Evolutionary conservation across 2,113 vertebrate species (phyloP).

Genomic region (Mus spicilegus): DNA sequence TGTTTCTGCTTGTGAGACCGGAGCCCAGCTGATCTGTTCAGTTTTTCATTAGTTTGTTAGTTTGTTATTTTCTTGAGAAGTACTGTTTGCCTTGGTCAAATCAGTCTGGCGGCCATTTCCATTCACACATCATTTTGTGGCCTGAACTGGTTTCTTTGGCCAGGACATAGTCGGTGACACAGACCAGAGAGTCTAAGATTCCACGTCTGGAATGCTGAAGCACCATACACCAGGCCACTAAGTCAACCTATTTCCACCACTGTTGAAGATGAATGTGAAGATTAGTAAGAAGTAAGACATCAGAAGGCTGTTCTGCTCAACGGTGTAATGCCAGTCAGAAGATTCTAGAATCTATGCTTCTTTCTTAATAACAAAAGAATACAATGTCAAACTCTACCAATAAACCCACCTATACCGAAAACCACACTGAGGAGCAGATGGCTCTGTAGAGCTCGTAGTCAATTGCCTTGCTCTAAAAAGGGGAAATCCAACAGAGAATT

Average conservation of each 20-base stretch:
- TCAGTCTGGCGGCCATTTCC: slow-evolving; percentile 65
- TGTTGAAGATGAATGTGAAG: slow-evolving; percentile 11
- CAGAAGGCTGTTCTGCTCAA: slow-evolving; percentile 11
- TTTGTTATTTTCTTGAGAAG: slow-evolving; percentile 34
- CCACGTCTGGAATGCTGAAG: not conserved
- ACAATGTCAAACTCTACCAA: not conserved
- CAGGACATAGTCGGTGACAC: not conserved
- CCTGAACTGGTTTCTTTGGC: slow-evolving; percentile 47
- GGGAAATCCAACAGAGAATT: slow-evolving; percentile 5
- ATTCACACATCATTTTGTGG: slow-evolving; percentile 53
- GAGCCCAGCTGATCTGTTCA: not conserved
- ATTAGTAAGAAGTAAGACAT: slow-evolving; percentile 46
- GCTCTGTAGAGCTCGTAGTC: slow-evolving; percentile 9
- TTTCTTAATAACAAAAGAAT: slow-evolving; percentile 13
- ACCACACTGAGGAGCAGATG: not conserved
- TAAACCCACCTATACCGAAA: not conserved
- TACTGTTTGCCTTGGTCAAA: slow-evolving; percentile 61
- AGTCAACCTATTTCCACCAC: not conserved
- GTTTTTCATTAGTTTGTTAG: not conserved
- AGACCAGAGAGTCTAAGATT: slow-evolving; percentile 9
- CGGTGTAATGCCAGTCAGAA: slow-evolving; percentile 7
- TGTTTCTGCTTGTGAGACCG: not conserved
- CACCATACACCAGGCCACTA: not conserved
- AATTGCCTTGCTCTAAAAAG: not conserved
- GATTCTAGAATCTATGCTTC: not conserved